phyloP scores from a whole-genome alignment of 2,113 vertebrate species.

The Rhineura floridana region DNA sequence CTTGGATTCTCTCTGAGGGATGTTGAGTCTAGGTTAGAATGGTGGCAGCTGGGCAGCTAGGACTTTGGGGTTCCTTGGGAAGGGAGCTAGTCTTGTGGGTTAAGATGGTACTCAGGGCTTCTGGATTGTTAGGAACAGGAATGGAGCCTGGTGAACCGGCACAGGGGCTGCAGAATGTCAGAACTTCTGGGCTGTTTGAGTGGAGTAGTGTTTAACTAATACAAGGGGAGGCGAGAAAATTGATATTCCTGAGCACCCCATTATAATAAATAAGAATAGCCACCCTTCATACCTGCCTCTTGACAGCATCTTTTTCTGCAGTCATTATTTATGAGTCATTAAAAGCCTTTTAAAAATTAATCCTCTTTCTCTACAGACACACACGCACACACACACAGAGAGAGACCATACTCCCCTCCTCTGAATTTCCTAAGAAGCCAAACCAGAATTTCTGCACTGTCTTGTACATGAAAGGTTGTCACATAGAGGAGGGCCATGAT shows the following conservation, averaged over 20 bases:
- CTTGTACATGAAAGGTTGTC: too few species aligned
- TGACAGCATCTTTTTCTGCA: conserved; percentile 5
- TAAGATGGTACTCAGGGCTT: neutral
- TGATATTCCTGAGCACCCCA: neutral
- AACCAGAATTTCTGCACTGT: conserved; percentile 2
- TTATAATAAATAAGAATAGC: conserved; percentile 10
- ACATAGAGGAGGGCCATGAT: too few species aligned
- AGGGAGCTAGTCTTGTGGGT: neutral
- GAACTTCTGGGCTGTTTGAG: neutral
- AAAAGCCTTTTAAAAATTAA: conserved; percentile 4
- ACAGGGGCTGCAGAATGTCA: neutral
- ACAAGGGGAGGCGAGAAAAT: neutral
- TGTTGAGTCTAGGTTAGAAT: neutral
- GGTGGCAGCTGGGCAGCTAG: neutral
- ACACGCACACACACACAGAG: neutral
- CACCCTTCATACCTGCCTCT: neutral
- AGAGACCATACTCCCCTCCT: too few species aligned
- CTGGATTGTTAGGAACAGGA: neutral
- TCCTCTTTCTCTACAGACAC: neutral
- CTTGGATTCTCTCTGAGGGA: neutral
- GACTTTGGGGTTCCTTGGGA: neutral
- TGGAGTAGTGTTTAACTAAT: neutral
- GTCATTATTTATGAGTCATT: conserved; percentile 15
- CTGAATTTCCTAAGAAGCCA: conserved; percentile 12
- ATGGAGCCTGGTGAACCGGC: neutral